Evolutionary conservation across 2,888 invertebrate species (phyloP).

Genomic region (Agrochola lychnidis): DNA sequence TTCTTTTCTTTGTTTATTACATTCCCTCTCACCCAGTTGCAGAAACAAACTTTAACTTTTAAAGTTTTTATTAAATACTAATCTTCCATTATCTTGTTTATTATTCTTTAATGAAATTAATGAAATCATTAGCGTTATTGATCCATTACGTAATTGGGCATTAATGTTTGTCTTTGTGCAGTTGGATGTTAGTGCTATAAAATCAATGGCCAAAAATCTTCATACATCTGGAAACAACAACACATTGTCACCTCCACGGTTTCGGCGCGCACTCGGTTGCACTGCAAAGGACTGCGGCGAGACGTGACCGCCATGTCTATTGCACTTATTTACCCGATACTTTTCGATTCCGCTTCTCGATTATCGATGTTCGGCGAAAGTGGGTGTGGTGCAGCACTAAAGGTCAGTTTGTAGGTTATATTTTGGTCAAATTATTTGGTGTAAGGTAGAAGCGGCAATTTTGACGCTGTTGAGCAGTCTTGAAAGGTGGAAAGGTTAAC

Average conservation of each 20-base stretch:
- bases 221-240: slow-evolving; percentile 52
- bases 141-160: too few species aligned
- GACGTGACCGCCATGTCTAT: slow-evolving; percentile 81
- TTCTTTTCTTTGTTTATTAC: background rate
- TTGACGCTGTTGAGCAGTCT: too few species aligned
- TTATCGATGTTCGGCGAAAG: slow-evolving; percentile 76
- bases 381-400: slow-evolving; percentile 56
- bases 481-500: too few species aligned
- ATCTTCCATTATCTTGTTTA: too few species aligned
- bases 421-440: background rate
- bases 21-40: background rate
- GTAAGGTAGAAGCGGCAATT: background rate
- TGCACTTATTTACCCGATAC: slow-evolving; percentile 80
- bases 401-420: background rate
- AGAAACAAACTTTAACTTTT: too few species aligned
- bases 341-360: slow-evolving; percentile 74
- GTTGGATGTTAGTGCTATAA: background rate
- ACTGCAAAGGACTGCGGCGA: slow-evolving; percentile 76
- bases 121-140: too few species aligned
- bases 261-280: slow-evolving; percentile 67
- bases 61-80: too few species aligned
- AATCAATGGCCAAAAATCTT: slow-evolving; percentile 22
- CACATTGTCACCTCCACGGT: slow-evolving; percentile 55
- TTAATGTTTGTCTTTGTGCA: too few species aligned
- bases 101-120: too few species aligned